Evolutionary conservation across 1,140 invertebrate genomes (phyloP), one percentile per base, ranked within the genome.

Genomic region (Drosophila sulfurigaster): DNA sequence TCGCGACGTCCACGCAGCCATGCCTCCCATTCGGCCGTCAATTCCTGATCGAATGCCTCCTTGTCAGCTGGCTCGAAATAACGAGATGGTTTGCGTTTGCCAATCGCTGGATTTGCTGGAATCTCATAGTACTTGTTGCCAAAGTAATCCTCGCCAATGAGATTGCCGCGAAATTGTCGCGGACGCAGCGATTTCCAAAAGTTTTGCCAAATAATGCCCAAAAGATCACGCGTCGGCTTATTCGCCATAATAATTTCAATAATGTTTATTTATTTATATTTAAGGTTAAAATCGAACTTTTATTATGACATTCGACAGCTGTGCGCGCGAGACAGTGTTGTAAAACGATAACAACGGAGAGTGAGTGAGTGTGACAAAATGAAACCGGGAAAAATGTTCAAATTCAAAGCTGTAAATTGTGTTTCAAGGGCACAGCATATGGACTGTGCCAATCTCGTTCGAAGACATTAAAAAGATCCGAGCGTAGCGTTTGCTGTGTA

Each of bases 371-470:
- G 5, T 78, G 41, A 48, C 54, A 69, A 74, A 25, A 62, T n/a
- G n/a, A 32, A 25, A 41, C 25, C 63, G 71, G 56, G 52, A 43
- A 41, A 54, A 13, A 38, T 62, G 16, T 13, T 25, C 46, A 38
- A 41, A 49, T 32, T 87, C 52, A 87, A 80, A 87, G 72, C 32
- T 73, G 68, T 8, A 78, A 46, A 57, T 75, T 81, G 11, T 63
- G 78, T 51, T 86, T 85, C 1, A 89, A 20, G 1, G 75, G 58
- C 59, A 89, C 10, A 0, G 96, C 94, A 88, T 95, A 96, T 0
- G 94, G 93, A 1, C 98, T 99, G 82, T 95, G 95, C 98, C 98
- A 99, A 93, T 99, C 98, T 56, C 98, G 93, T 67, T 96, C 94
- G 92, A 99, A 99, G 11, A 99, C 93, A n/a, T 94, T 94, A 79